Base-by-base conservation (phyloP, 2,113 vertebrate genomes). In the Zeus faber region DNA sequence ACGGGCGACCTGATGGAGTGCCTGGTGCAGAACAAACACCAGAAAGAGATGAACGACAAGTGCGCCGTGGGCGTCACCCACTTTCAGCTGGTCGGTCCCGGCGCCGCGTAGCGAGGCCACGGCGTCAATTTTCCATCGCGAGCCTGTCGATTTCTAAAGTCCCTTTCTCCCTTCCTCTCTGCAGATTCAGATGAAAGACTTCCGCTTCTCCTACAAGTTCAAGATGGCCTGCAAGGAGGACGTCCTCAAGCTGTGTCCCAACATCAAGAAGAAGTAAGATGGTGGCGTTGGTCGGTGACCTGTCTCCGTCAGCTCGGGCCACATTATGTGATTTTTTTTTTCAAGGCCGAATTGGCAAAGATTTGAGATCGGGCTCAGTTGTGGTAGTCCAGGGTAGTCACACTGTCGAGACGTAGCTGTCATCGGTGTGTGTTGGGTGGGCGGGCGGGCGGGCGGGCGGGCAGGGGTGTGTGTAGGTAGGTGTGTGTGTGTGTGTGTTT, bases 191-290 rank as follows among this genome's bases (percentile, higher is more conserved):
- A 98, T 98, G 93, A 99, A 97, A 84, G 96, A 99, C 71, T 99
- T 99, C 66, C 84, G 96, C 1, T 98, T 98, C 78, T 98, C 96
- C 0, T 98, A 98, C 74, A 99, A 99, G 76, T 98, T 99, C 67
- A 99, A 99, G 85, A 97, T 96, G 92, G 95, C 96, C 37, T 99
- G 96, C 83, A 99, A 99, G 76, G 96, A 99, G 59, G 96, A 98
- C 10, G 95, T 98, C 40, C 86, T 99, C 60, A 98, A 96, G 58
- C 85, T 98, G 46, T 99, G 96, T 65, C 95, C 96, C 9, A 99
- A 97, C 81, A 99, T 99, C 54, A 98, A 96, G 74, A 98, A 97
- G 72, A 99, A 99, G 96, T 98, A 88, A 24, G 91, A n/a, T 8
- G 3, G 14, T 46, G 4, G 4, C 6, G 6, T n/a, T 33, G 4